These are phyloP conservation scores for Metellina segmentata DNA, from an alignment of 2,888 invertebrate species.

Conservation along the genomic window DNA sequence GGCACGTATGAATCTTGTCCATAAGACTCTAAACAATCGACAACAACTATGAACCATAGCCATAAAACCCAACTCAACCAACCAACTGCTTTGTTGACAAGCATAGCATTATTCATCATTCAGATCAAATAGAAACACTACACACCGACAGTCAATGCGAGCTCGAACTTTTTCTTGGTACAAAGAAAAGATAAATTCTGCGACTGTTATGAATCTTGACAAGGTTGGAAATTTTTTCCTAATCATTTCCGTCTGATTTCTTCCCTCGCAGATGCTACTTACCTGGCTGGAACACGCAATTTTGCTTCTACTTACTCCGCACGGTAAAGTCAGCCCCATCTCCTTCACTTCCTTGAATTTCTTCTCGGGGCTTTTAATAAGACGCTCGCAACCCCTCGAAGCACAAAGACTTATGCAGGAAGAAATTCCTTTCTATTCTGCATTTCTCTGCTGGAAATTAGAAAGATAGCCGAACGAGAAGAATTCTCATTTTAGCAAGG, in stretches of 20 bases:
- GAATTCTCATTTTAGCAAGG: conserved; percentile 63
- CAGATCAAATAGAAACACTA: too few species aligned
- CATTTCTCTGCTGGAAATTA: conserved; percentile 50
- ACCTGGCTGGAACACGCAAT: conserved; percentile 25
- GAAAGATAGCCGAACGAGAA: conserved; percentile 31
- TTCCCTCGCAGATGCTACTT: neutral
- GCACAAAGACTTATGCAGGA: conserved; percentile 49
- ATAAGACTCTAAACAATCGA: too few species aligned
- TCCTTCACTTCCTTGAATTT: conserved; percentile 6
- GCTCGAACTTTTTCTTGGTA: too few species aligned
- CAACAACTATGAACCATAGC: too few species aligned
- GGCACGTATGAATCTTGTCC: too few species aligned
- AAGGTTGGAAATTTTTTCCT: conserved; percentile 2
- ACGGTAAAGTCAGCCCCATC: neutral
- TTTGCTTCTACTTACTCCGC: conserved; percentile 4
- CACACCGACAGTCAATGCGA: too few species aligned
- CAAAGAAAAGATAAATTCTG: too few species aligned
- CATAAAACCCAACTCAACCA: too few species aligned
- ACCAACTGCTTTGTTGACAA: too few species aligned
- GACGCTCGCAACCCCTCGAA: neutral
- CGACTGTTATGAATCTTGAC: too few species aligned
- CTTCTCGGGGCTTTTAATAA: conserved; percentile 54
- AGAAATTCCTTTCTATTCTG: conserved; percentile 32
- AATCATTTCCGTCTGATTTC: conserved; percentile 51
- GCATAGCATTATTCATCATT: too few species aligned